Conservation (phyloP, 1,140 invertebrate species). For the Sycophila sp. region DNA sequence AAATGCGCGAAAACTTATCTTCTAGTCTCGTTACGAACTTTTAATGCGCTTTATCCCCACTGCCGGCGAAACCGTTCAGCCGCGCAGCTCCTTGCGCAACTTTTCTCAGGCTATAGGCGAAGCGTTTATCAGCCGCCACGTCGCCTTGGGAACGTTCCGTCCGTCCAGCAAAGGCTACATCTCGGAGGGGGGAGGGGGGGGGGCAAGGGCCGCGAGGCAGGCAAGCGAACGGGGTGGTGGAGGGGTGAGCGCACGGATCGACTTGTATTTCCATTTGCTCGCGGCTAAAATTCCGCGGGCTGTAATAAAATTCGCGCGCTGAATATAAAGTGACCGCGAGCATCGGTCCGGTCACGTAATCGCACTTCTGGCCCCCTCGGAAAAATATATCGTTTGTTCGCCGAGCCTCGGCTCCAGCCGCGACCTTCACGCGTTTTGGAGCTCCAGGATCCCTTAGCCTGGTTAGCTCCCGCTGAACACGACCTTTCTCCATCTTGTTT, state of each 20-base stretch:
- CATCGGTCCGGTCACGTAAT: not conserved
- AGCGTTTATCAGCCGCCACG: conserved; percentile 11
- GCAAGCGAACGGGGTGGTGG: not conserved
- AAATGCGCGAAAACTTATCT: too few species aligned
- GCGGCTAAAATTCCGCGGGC: conserved; percentile 26
- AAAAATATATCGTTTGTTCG: too few species aligned
- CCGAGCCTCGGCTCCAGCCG: too few species aligned
- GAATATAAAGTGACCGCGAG: conserved; percentile 34
- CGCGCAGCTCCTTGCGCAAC: conserved; percentile 35
- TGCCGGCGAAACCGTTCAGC: not conserved
- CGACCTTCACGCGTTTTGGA: too few species aligned
- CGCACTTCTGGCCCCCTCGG: not conserved
- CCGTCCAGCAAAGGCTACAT: not conserved
- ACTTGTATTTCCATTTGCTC: not conserved
- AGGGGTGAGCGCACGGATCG: not conserved
- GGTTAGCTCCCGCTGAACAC: too few species aligned
- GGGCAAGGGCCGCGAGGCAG: not conserved
- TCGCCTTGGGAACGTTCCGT: not conserved
- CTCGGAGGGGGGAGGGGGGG: too few species aligned
- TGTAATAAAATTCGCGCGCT: conserved; percentile 43
- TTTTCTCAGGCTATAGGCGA: conserved; percentile 19
- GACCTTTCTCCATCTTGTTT: too few species aligned
- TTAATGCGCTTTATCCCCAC: conserved; percentile 7
- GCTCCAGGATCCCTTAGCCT: too few species aligned
- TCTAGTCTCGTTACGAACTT: conserved; percentile 10